A percentile compares a stretch with the other conserved stretches of the same genome.
Evolutionary conservation across 2,888 invertebrate genomes (phyloP).

Genomic region (Stenodera caucasica): DNA sequence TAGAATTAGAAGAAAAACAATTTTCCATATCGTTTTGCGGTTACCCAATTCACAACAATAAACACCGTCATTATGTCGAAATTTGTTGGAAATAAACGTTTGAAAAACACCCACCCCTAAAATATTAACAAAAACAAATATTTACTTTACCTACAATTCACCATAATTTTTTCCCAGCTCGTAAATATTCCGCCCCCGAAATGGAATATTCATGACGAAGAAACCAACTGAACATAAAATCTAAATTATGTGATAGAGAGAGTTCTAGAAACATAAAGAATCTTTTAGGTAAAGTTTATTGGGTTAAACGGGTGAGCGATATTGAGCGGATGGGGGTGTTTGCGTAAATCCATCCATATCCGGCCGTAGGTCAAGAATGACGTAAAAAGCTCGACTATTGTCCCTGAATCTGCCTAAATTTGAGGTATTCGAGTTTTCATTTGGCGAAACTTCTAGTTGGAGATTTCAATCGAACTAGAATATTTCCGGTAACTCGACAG

Average conservation of each 20-base stretch:
- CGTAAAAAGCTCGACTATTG: neutral
- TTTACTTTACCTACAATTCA: neutral
- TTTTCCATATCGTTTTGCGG: too few relatives aligned
- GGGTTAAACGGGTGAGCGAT: neutral
- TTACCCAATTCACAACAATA: neutral
- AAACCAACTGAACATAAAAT: neutral
- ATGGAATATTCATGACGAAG: neutral
- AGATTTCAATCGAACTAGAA: constrained; percentile 1
- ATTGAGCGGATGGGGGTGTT: neutral
- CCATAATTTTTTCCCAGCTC: neutral
- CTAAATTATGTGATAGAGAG: neutral
- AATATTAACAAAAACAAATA: neutral
- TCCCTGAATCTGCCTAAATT: neutral
- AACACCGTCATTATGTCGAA: neutral
- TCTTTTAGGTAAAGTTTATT: neutral
- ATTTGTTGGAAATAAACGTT: neutral
- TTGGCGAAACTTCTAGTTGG: neutral
- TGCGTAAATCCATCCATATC: neutral
- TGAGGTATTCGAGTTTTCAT: too few relatives aligned
- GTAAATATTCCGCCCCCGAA: too few relatives aligned
- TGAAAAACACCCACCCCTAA: neutral
- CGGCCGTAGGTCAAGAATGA: neutral
- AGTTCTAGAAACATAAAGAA: neutral
- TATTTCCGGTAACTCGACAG: neutral
- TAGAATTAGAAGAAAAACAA: neutral